Percentiles rank a stretch among this genome's conserved stretches.
Evolutionary conservation across 2,888 invertebrate genomes (phyloP).

Genomic region (Sphecodes monilicornis): DNA sequence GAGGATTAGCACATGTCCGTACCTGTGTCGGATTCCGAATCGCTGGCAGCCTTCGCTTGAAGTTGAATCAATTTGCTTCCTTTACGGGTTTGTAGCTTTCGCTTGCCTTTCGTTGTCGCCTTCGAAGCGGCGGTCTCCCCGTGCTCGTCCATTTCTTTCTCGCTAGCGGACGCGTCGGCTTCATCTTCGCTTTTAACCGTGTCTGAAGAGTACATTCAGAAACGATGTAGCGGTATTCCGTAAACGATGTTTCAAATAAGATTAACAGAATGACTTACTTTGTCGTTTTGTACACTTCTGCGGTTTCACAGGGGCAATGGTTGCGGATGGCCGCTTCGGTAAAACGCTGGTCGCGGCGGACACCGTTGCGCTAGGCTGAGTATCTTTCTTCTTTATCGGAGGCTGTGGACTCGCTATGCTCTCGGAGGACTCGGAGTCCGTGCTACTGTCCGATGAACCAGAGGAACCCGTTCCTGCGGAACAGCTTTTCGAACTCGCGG

Average conservation of each 20-base stretch:
- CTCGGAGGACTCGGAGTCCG: slow-evolving; percentile 89
- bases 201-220: slow-evolving; percentile 35
- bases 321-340: slow-evolving; percentile 78
- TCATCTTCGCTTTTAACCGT: slow-evolving; percentile 81
- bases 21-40: slow-evolving; percentile 89
- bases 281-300: slow-evolving; percentile 80
- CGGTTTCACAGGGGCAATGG: slow-evolving; percentile 80
- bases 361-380: slow-evolving; percentile 72
- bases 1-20: slow-evolving; percentile 18
- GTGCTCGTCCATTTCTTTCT: slow-evolving; percentile 80
- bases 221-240: background rate
- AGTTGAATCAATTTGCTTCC: slow-evolving; percentile 79
- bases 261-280: slow-evolving; percentile 63
- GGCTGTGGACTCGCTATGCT: slow-evolving; percentile 85
- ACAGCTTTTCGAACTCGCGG: slow-evolving; percentile 88
- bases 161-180: slow-evolving; percentile 81
- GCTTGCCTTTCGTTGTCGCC: slow-evolving; percentile 77
- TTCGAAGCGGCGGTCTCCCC: slow-evolving; percentile 70
- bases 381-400: slow-evolving; percentile 79
- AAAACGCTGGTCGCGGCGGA: slow-evolving; percentile 65
- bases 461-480: slow-evolving; percentile 88
- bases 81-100: slow-evolving; percentile 79
- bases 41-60: slow-evolving; percentile 86
- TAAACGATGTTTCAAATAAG: background rate
- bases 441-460: slow-evolving; percentile 86